Base-by-base conservation (phyloP, 2,113 vertebrate species). In the Pycnonotus jocosus region DNA sequence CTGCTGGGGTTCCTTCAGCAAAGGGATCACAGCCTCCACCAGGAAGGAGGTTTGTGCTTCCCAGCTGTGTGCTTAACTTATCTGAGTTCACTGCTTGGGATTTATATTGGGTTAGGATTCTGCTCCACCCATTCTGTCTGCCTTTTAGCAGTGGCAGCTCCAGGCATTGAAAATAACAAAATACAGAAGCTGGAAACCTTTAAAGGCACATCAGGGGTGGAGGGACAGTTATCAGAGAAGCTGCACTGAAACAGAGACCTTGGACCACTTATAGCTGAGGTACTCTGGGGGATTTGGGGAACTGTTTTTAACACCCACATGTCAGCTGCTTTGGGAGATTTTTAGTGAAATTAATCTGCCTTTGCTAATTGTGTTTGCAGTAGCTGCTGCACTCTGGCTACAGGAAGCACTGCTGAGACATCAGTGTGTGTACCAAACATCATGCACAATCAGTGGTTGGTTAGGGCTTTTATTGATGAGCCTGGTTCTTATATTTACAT, bases 191-290 rank as follows among this genome's bases (percentile, higher is more conserved):
- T 11, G 1, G 20, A 18, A 40, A n/a, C 7, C 30, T 86, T 35
- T n/a, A 12, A 25, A 80, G 31, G 50, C 18, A 30, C 21, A 1
- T 5, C 1, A 4, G 5, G 3, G 2, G 1, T 44, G 18, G 27
- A 66, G 56, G 56, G 48, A 16, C 47, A 42, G 16, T 17, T 21
- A 10, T 27, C 33, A 78, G 72, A 81, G 47, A 42, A 73, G 21
- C 30, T 45, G 47, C 24, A 8, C 58, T 61, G 42, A 66, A 73
- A 24, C 35, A 58, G n/a, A 47, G 38, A 54, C 35, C 42, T 66
- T 1, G 1, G 28, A 64, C 9, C 1, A 1, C 25, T 62, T 60
- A 10, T 4, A 40, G 35, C 35, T 37, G 22, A 25, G 48, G n/a
- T 53, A 13, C 16, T 78, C 11, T 16, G 1, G 28, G 24, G 62